Evolutionary conservation across 2,797 vertebrate species (phyloP).

Genomic region (Epinephelus coioides): DNA sequence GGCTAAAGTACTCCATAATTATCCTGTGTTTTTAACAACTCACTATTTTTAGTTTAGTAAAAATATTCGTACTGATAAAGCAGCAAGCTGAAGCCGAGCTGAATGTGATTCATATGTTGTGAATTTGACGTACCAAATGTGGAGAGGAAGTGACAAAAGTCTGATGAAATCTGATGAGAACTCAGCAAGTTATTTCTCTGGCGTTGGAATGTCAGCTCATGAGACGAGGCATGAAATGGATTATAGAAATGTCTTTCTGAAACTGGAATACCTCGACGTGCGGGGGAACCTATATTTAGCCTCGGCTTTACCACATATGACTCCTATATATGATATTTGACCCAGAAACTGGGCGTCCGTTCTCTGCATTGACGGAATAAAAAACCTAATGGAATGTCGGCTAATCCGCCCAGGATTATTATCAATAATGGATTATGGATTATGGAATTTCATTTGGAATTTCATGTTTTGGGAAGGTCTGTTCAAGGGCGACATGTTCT

Average conservation of each 20-base stretch:
- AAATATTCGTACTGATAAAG: neutral
- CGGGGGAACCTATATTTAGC: slow-evolving; percentile 64
- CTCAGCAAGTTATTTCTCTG: slow-evolving; percentile 44
- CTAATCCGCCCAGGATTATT: slow-evolving; percentile 77
- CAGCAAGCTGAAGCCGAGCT: neutral
- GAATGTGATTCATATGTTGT: slow-evolving; percentile 35
- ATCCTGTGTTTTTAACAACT: neutral
- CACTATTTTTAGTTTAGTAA: neutral
- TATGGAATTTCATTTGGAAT: slow-evolving; percentile 74
- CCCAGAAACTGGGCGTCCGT: slow-evolving; percentile 69
- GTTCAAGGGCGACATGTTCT: slow-evolving; percentile 37
- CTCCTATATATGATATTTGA: slow-evolving; percentile 61
- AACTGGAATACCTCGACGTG: slow-evolving; percentile 43
- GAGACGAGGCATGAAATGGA: slow-evolving; percentile 66
- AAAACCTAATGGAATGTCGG: slow-evolving; percentile 51
- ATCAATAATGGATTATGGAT: slow-evolving; percentile 78
- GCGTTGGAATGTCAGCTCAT: slow-evolving; percentile 56
- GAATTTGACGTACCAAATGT: slow-evolving; percentile 30
- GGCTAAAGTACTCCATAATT: neutral
- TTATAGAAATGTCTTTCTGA: slow-evolving; percentile 61
- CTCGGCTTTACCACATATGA: slow-evolving; percentile 53
- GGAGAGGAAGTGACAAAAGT: slow-evolving; percentile 57
- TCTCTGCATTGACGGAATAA: slow-evolving; percentile 49
- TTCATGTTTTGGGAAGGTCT: slow-evolving; percentile 59
- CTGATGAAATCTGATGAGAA: slow-evolving; percentile 52